phyloP scores from a whole-genome alignment of 2,113 vertebrate genomes.

The Cyrtonyx montezumae region DNA sequence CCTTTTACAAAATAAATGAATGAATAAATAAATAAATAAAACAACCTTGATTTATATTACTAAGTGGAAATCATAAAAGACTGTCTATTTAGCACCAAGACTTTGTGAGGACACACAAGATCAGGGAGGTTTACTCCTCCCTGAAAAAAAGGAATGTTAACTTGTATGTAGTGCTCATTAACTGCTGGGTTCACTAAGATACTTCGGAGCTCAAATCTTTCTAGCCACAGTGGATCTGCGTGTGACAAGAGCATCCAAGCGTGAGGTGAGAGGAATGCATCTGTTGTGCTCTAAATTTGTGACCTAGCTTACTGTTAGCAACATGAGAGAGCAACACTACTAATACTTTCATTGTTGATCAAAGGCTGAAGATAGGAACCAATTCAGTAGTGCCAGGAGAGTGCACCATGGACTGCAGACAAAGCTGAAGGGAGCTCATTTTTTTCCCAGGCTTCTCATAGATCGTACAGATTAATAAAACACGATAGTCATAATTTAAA shows the following conservation, averaged over 20 bases:
- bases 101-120: background rate
- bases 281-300: background rate
- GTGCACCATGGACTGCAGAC: rapidly evolving
- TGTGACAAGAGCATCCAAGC: background rate
- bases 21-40: too few relatives aligned
- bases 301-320: background rate
- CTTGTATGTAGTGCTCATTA: background rate
- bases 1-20: background rate
- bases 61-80: background rate
- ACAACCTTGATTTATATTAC: background rate
- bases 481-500: background rate
- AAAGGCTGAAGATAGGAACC: background rate
- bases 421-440: background rate
- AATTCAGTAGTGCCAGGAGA: background rate
- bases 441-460: background rate
- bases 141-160: background rate
- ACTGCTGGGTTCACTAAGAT: background rate
- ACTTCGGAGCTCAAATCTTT: background rate
- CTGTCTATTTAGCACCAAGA: background rate
- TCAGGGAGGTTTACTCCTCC: background rate
- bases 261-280: background rate
- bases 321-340: background rate
- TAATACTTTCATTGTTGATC: background rate
- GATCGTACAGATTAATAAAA: background rate
- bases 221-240: background rate